phyloP scores from a whole-genome alignment of 2,113 vertebrate species.

The Columbina picui region DNA sequence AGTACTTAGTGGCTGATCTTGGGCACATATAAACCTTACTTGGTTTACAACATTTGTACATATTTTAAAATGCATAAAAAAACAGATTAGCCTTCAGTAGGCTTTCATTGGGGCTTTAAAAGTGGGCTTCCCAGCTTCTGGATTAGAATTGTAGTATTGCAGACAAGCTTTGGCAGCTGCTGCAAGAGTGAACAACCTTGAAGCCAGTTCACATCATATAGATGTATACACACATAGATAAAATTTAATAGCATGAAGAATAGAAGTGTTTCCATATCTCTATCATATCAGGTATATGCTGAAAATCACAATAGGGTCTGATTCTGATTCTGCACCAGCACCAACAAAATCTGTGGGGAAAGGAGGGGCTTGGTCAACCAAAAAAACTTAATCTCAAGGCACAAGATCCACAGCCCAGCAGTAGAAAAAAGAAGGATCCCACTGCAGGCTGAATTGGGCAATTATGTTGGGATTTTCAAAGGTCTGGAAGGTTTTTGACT shows the following conservation, averaged over 20 bases:
- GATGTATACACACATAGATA: neutral
- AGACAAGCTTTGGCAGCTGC: neutral
- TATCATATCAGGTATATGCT: neutral
- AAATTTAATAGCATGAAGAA: neutral
- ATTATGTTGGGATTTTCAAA: neutral
- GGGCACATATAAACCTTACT: slow-evolving; percentile 64
- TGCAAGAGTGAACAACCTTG: neutral
- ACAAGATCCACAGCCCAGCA: neutral
- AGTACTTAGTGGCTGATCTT: slow-evolving; percentile 73
- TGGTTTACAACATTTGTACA: slow-evolving; percentile 71
- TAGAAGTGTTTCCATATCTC: neutral
- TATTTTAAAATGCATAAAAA: slow-evolving; percentile 65
- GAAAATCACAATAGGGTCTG: neutral
- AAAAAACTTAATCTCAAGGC: neutral
- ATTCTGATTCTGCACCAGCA: neutral
- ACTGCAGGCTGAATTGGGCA: neutral
- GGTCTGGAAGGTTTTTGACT: neutral
- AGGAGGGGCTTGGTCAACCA: neutral
- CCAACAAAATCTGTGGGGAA: neutral
- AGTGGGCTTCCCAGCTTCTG: slow-evolving; percentile 1
- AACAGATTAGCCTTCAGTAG: slow-evolving; percentile 46
- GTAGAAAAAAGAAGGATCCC: neutral
- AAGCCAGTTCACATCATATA: neutral
- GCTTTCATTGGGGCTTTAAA: slow-evolving; percentile 36
- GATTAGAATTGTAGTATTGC: neutral